These are phyloP conservation scores for Rostratula benghalensis DNA, from an alignment of 2,113 vertebrate genomes.

Conservation along the genomic window DNA sequence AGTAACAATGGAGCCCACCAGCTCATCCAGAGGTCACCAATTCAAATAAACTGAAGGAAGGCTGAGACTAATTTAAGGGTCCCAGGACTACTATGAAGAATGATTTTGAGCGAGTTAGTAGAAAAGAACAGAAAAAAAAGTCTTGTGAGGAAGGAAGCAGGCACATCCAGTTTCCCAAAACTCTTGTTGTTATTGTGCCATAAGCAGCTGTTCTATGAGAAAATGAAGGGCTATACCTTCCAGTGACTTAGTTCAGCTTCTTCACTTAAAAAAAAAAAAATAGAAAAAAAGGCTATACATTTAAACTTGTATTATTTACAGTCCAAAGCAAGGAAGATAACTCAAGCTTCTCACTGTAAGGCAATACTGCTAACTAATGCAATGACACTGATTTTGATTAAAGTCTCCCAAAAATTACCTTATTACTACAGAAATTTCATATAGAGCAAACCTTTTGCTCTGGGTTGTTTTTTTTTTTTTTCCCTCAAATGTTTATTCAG, in stretches of 20 bases:
- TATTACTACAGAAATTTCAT: not conserved
- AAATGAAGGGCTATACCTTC: not conserved
- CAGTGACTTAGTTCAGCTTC: not conserved
- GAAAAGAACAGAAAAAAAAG: not conserved
- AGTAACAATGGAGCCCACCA: conserved; percentile 38
- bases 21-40: conserved; percentile 60
- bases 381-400: not conserved
- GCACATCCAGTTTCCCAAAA: not conserved
- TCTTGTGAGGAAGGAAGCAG: not conserved
- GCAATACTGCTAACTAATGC: not conserved
- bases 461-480: not conserved
- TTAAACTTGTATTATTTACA: not conserved
- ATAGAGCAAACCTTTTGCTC: not conserved
- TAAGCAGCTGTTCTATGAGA: not conserved
- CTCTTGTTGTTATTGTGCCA: not conserved
- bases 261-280: not conserved
- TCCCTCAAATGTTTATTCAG: not conserved
- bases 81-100: not conserved
- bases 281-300: not conserved
- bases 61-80: conserved; percentile 25
- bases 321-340: not conserved
- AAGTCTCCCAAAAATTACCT: not conserved
- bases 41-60: conserved; percentile 10
- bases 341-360: not conserved
- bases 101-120: not conserved